Conservation (phyloP, 2,888 invertebrate species). For the Drosophila melanocephala region DNA sequence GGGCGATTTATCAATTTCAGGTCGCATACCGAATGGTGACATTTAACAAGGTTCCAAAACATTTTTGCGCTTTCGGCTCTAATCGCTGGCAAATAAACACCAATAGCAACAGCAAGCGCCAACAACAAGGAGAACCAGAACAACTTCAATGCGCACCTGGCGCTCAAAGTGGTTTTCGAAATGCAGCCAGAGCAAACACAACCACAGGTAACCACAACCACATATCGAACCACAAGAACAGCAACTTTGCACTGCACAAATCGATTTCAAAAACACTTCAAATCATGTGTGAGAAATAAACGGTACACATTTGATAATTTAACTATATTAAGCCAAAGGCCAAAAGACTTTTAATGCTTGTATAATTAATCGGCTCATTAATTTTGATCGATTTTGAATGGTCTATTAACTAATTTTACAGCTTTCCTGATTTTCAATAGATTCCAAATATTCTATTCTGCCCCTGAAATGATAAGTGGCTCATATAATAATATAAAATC, state of each 20-base stretch:
- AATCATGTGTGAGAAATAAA: constrained; percentile 39
- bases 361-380: constrained; percentile 10
- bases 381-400: not conserved
- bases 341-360: constrained; percentile 3
- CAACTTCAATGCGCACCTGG: constrained; percentile 76
- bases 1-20: constrained; percentile 78
- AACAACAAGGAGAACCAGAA: constrained; percentile 75
- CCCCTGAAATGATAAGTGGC: not conserved
- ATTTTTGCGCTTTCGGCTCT: constrained; percentile 44
- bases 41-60: constrained; percentile 77
- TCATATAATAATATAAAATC: not conserved
- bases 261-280: constrained; percentile 38
- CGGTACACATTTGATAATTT: constrained; percentile 34
- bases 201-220: constrained; percentile 34
- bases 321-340: constrained; percentile 40
- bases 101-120: constrained; percentile 30
- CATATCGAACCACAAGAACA: constrained; percentile 31
- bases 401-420: too few relatives aligned
- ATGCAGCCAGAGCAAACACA: constrained; percentile 59
- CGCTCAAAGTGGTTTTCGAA: constrained; percentile 74
- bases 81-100: constrained; percentile 39
- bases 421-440: not conserved
- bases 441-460: not conserved
- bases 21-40: constrained; percentile 73
- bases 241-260: constrained; percentile 32